Conservation (phyloP, 2,888 invertebrate genomes). For the Melanargia galathea region DNA sequence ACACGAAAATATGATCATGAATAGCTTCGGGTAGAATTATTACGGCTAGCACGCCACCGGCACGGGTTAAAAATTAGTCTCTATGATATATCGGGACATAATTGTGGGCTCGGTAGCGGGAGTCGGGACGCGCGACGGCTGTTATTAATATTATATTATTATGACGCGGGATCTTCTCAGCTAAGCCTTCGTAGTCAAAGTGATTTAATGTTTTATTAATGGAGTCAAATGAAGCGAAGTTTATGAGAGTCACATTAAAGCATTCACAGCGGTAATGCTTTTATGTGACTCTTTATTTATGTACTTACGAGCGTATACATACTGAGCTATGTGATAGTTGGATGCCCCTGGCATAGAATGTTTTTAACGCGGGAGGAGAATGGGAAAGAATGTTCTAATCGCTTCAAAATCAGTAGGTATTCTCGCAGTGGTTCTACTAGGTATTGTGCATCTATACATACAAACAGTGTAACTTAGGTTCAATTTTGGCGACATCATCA, state of each 20-base stretch:
- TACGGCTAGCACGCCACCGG: slow-evolving; percentile 31
- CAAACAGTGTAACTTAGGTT: no score
- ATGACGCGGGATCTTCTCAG: slow-evolving; percentile 26
- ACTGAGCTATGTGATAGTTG: no score
- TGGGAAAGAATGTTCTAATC: no score
- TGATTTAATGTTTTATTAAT: slow-evolving; percentile 34
- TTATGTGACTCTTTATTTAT: slow-evolving; percentile 11
- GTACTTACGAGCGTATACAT: background rate
- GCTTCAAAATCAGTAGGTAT: no score
- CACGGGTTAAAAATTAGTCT: slow-evolving; percentile 34
- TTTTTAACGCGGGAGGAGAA: no score
- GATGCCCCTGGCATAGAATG: no score
- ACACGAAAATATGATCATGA: slow-evolving; percentile 40
- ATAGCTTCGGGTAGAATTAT: slow-evolving; percentile 40
- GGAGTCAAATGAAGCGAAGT: slow-evolving; percentile 20
- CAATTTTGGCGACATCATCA: no score
- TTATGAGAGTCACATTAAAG: slow-evolving; percentile 4
- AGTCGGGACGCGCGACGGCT: no score
- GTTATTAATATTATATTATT: slow-evolving; percentile 18
- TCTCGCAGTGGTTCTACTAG: no score
- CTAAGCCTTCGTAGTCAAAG: slow-evolving; percentile 24
- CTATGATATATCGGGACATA: slow-evolving; percentile 37
- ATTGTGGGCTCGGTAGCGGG: slow-evolving; percentile 31
- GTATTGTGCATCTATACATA: no score
- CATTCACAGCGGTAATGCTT: slow-evolving; percentile 1